Percentiles rank a stretch among this genome's conserved stretches.
phyloP scores from a whole-genome alignment of 2,888 invertebrate species.

The Uropetala carovei region DNA sequence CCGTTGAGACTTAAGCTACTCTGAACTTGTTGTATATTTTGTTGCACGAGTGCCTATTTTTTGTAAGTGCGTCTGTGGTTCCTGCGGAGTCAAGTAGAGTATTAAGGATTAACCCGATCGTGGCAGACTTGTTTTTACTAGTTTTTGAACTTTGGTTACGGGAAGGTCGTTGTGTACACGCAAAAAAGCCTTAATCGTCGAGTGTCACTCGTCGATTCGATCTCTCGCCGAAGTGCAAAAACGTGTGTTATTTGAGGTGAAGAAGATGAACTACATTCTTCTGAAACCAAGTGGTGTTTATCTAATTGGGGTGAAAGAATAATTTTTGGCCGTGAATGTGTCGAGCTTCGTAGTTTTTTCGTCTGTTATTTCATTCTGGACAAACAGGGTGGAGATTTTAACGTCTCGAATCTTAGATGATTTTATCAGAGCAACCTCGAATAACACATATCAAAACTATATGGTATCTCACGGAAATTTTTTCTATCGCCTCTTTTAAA shows the following conservation, averaged over 20 bases:
- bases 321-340: too few relatives aligned
- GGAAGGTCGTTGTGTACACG: background rate
- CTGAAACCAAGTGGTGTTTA: too few relatives aligned
- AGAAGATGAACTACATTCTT: too few relatives aligned
- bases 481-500: background rate
- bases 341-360: too few relatives aligned
- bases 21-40: background rate
- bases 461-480: background rate
- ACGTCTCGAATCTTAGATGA: background rate
- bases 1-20: background rate
- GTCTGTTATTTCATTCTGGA: background rate
- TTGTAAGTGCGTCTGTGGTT: background rate
- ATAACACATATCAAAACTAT: background rate
- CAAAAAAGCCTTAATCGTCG: background rate
- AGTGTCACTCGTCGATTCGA: background rate
- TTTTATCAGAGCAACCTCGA: background rate
- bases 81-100: background rate
- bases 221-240: background rate
- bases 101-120: background rate
- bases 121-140: background rate
- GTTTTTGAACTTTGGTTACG: background rate
- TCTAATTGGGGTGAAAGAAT: too few relatives aligned
- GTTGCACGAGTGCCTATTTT: constrained; percentile 7
- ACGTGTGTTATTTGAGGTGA: background rate
- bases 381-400: background rate